Evolutionary conservation across 2,888 invertebrate species (phyloP).

Genomic region (Pterobdella sp.): DNA sequence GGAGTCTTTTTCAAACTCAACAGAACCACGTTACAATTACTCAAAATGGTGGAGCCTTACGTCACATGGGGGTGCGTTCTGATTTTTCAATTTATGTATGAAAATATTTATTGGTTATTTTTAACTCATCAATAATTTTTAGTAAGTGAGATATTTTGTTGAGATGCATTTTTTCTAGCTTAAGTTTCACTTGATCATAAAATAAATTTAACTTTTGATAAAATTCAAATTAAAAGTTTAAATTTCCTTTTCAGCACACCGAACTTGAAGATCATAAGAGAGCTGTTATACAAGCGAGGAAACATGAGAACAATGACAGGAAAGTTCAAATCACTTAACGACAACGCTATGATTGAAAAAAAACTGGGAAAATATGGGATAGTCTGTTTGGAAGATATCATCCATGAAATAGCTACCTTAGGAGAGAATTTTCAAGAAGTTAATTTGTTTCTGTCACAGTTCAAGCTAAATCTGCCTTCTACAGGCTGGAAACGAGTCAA

Average conservation of each 20-base stretch:
- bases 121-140: too few species aligned
- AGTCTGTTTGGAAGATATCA: constrained; percentile 32
- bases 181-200: neutral
- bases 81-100: too few species aligned
- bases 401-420: constrained; percentile 29
- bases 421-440: constrained; percentile 30
- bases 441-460: constrained; percentile 30
- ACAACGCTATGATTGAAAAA: constrained; percentile 26
- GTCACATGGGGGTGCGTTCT: constrained; percentile 32
- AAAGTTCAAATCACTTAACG: neutral
- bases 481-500: constrained; percentile 28
- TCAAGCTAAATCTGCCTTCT: constrained; percentile 30
- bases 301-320: neutral
- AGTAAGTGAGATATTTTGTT: too few species aligned
- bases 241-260: neutral
- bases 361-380: constrained; percentile 30
- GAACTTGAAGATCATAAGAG: constrained; percentile 1
- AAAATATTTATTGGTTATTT: too few species aligned
- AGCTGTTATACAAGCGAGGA: neutral
- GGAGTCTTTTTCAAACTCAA: constrained; percentile 31
- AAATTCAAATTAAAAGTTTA: too few species aligned
- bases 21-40: constrained; percentile 29
- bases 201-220: too few species aligned
- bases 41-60: constrained; percentile 33
- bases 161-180: neutral